Evolutionary conservation across 1,140 invertebrate genomes (phyloP).

Genomic region (Pachyrhynchus sulphureomaculatus): DNA sequence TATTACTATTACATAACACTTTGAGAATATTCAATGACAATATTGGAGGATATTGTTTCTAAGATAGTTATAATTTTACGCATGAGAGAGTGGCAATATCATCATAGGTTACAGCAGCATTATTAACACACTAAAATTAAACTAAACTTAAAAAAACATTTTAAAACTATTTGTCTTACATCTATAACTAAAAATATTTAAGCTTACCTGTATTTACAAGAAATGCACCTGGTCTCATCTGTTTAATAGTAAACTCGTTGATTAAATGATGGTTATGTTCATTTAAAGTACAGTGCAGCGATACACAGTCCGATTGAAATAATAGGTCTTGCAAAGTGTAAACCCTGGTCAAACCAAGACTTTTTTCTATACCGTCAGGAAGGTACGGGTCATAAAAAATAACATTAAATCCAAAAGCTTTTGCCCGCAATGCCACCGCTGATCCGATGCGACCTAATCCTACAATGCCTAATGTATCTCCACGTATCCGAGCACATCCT

Average conservation of each 20-base stretch:
- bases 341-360: conserved; percentile 90
- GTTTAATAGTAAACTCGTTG: conserved; percentile 96
- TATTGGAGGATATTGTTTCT: no score
- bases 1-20: no score
- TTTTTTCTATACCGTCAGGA: conserved; percentile 95
- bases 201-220: conserved; percentile 85
- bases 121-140: no score
- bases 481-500: conserved; percentile 92
- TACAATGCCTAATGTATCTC: conserved; percentile 94
- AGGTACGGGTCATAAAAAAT: conserved; percentile 98
- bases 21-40: no score
- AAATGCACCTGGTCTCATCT: conserved; percentile 90
- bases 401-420: conserved; percentile 97
- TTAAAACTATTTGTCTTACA: no score
- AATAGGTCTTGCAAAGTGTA: conserved; percentile 94
- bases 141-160: no score
- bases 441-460: conserved; percentile 94
- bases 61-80: no score
- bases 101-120: no score
- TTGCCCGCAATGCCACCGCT: conserved; percentile 91
- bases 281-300: conserved; percentile 94
- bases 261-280: conserved; percentile 98
- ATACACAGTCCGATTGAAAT: conserved; percentile 96
- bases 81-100: no score
- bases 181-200: neutral